These are phyloP conservation scores for Musca domestica DNA, from an alignment of 1,140 invertebrate species.

Conservation along the genomic window DNA sequence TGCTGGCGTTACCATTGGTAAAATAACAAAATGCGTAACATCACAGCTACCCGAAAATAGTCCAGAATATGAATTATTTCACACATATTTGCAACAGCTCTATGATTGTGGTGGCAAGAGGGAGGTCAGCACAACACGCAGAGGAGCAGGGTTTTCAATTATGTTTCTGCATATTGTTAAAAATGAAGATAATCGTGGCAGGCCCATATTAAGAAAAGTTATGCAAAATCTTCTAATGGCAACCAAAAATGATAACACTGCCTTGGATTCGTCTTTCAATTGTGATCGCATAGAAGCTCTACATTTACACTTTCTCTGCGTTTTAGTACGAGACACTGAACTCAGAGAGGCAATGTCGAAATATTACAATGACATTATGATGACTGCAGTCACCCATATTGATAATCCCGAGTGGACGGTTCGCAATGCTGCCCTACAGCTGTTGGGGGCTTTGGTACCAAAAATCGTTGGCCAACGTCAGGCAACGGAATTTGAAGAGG, in stretches of 20 bases:
- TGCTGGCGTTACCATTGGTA: conserved; percentile 56
- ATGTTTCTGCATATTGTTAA: conserved; percentile 71
- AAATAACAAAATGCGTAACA: conserved; percentile 38
- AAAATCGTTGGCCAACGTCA: conserved; percentile 72
- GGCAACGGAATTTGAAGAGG: conserved; percentile 52
- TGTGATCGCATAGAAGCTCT: conserved; percentile 46
- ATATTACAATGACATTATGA: conserved; percentile 49
- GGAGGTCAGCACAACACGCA: conserved; percentile 60
- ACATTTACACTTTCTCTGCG: conserved; percentile 44
- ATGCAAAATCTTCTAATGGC: conserved; percentile 32
- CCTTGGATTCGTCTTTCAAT: conserved; percentile 22
- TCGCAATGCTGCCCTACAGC: conserved; percentile 72
- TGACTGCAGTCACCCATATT: conserved; percentile 42
- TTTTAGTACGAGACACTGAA: conserved; percentile 46
- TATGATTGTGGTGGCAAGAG: conserved; percentile 27
- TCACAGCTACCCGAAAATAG: conserved; percentile 15
- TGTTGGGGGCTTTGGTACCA: conserved; percentile 74
- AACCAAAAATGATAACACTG: neutral
- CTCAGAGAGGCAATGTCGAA: conserved; percentile 41
- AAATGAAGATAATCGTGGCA: conserved; percentile 60
- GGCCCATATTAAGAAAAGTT: conserved; percentile 52
- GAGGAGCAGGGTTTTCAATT: conserved; percentile 75
- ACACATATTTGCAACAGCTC: conserved; percentile 39
- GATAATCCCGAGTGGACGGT: conserved; percentile 48
- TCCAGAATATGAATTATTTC: conserved; percentile 30